phyloP scores from a whole-genome alignment of 2,797 vertebrate genomes.

The Sebastes dallii region DNA sequence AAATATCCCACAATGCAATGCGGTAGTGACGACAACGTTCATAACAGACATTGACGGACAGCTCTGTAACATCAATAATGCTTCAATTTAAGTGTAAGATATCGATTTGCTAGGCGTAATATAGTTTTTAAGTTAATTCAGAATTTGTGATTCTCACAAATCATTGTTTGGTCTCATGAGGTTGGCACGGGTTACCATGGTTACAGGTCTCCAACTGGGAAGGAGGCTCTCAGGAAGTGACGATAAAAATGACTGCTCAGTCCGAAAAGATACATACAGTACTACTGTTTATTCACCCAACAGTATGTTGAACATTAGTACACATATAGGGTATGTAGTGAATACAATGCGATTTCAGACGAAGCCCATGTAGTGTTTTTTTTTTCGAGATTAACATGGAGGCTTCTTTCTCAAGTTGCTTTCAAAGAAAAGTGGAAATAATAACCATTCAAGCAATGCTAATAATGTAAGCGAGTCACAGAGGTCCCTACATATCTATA shows the following conservation, averaged over 20 bases:
- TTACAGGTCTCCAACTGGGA: background rate
- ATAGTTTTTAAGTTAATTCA: too few relatives aligned
- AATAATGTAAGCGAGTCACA: background rate
- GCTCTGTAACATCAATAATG: too few relatives aligned
- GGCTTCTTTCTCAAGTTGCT: background rate
- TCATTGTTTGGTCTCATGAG: too few relatives aligned
- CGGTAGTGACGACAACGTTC: too few relatives aligned
- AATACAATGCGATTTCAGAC: background rate
- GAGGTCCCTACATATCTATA: background rate
- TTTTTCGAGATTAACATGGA: background rate
- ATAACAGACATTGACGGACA: too few relatives aligned
- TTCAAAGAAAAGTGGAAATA: background rate
- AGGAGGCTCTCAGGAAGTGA: background rate
- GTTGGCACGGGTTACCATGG: background rate
- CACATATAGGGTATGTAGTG: background rate
- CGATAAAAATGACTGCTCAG: background rate
- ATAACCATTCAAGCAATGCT: background rate
- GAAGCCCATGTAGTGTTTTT: background rate
- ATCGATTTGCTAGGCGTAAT: too few relatives aligned
- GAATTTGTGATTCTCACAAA: too few relatives aligned
- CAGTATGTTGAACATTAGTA: background rate
- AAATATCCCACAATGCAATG: too few relatives aligned
- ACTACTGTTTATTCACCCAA: background rate
- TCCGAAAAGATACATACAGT: background rate
- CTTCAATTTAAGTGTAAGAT: too few relatives aligned